These are phyloP conservation scores for Cheumatopsyche charites DNA, from an alignment of 1,140 invertebrate species.

Conservation along the genomic window DNA sequence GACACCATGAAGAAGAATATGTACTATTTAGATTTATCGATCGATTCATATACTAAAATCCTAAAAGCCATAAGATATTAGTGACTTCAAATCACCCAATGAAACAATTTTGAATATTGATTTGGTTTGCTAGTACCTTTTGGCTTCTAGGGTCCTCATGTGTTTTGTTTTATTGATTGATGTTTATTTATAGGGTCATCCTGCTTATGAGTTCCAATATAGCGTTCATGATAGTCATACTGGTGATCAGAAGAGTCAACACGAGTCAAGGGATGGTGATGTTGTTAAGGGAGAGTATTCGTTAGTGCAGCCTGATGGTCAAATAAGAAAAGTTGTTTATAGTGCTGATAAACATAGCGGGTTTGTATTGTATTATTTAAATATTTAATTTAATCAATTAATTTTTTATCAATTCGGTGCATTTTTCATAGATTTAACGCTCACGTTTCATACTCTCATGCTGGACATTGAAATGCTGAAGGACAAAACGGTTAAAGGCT, in stretches of 20 bases:
- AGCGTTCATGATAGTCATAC: slow-evolving; percentile 63
- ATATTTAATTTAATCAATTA: not conserved
- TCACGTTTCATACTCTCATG: slow-evolving; percentile 24
- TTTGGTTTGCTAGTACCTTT: too few relatives aligned
- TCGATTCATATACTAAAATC: not conserved
- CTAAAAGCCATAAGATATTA: too few relatives aligned
- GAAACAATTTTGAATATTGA: too few relatives aligned
- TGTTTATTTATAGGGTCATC: slow-evolving; percentile 28
- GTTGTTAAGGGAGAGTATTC: slow-evolving; percentile 62
- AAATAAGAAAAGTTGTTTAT: slow-evolving; percentile 63
- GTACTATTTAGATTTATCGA: slow-evolving; percentile 48
- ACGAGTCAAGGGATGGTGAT: slow-evolving; percentile 62
- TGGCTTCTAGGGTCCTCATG: too few relatives aligned
- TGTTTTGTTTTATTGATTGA: too few relatives aligned
- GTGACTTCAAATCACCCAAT: too few relatives aligned
- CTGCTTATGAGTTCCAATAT: slow-evolving; percentile 60
- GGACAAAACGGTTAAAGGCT: not conserved
- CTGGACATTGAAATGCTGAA: not conserved
- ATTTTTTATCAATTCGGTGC: not conserved
- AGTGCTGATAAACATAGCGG: slow-evolving; percentile 64
- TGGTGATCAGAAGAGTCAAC: slow-evolving; percentile 62
- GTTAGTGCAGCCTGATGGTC: slow-evolving; percentile 64
- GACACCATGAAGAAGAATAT: slow-evolving; percentile 51
- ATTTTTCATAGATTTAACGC: slow-evolving; percentile 30
- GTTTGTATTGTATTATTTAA: slow-evolving; percentile 50